Percentiles rank a stretch among this genome's conserved stretches.
Evolutionary conservation across 2,888 invertebrate species (phyloP).

Genomic region (Ochropacha duplaris): DNA sequence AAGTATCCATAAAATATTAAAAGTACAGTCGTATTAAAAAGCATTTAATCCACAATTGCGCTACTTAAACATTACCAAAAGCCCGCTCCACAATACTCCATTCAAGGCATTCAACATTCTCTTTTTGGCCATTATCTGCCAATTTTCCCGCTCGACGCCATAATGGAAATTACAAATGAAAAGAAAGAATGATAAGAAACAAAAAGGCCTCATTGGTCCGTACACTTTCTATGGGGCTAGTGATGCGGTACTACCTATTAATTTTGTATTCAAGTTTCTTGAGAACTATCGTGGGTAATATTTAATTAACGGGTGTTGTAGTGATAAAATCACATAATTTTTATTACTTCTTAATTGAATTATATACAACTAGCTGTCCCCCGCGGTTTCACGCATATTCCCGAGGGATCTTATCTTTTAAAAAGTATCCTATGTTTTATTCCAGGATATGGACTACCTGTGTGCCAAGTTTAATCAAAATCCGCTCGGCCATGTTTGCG

Average conservation of each 20-base stretch:
- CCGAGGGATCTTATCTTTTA: no score
- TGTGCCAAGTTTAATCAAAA: no score
- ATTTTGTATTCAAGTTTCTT: background rate
- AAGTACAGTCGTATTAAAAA: slow-evolving; percentile 3
- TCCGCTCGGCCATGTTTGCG: no score
- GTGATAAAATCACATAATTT: no score
- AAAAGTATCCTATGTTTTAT: no score
- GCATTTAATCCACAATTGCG: slow-evolving; percentile 11
- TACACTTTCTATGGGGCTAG: slow-evolving; percentile 45
- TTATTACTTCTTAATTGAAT: no score
- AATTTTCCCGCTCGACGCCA: slow-evolving; percentile 44
- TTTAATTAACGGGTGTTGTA: background rate
- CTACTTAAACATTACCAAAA: slow-evolving; percentile 12
- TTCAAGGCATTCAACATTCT: slow-evolving; percentile 39
- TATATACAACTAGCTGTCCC: no score
- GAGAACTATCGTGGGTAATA: background rate
- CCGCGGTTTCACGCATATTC: no score
- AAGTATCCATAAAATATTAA: background rate
- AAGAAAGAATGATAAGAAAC: slow-evolving; percentile 6
- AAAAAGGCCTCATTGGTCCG: slow-evolving; percentile 1
- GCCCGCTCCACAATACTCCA: slow-evolving; percentile 14
- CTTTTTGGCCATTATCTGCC: slow-evolving; percentile 47
- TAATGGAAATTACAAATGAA: slow-evolving; percentile 51
- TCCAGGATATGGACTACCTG: no score
- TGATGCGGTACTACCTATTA: background rate